These are phyloP conservation scores for Charanyca ferruginea DNA, from an alignment of 2,888 invertebrate genomes.

Conservation along the genomic window DNA sequence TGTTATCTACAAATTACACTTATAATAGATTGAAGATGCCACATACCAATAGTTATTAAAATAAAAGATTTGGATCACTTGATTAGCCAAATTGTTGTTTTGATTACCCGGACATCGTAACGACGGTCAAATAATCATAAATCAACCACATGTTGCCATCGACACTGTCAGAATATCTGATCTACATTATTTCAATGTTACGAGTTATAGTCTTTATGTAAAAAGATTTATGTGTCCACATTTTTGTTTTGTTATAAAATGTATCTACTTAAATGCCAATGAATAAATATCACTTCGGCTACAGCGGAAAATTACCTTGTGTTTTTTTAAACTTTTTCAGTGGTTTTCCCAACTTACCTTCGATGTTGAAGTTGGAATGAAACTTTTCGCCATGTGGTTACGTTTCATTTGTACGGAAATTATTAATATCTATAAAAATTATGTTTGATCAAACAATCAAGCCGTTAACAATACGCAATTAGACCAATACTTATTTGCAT, in stretches of 20 bases:
- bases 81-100: conserved; percentile 1
- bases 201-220: not conserved
- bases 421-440: conserved; percentile 18
- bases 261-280: conserved; percentile 11
- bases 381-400: not conserved
- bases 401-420: conserved; percentile 3
- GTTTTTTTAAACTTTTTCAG: not conserved
- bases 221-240: conserved; percentile 34
- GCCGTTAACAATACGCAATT: conserved; percentile 32
- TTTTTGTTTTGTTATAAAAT: conserved; percentile 13
- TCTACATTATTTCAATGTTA: conserved; percentile 32
- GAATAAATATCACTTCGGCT: not conserved
- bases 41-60: not conserved
- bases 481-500: conserved; percentile 31
- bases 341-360: not conserved
- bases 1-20: not conserved
- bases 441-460: conserved; percentile 25
- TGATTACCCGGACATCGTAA: conserved; percentile 29
- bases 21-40: not conserved
- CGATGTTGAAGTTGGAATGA: too few relatives aligned
- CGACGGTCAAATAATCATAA: conserved; percentile 14
- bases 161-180: conserved; percentile 11
- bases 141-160: conserved; percentile 16
- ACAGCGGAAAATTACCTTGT: not conserved
- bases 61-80: not conserved